Conservation (phyloP, 1,140 invertebrate species). For the Hylaeus anthracinus region DNA sequence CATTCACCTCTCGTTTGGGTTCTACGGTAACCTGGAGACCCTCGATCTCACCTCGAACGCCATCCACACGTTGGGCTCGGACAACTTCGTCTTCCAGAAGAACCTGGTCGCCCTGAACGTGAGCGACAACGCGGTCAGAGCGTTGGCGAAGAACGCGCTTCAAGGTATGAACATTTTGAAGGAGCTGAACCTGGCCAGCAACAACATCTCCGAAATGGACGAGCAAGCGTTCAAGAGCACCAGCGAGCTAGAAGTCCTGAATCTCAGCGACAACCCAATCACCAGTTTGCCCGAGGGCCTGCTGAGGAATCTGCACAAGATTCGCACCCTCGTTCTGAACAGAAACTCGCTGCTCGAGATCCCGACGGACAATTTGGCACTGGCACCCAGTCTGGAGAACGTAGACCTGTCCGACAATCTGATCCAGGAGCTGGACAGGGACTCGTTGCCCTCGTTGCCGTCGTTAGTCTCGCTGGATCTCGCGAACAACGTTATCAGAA, state of each 20-base stretch:
- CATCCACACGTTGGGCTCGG: conserved; percentile 88
- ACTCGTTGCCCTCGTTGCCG: conserved; percentile 85
- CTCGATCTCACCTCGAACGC: conserved; percentile 91
- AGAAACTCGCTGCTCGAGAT: conserved; percentile 90
- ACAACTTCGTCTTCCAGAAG: conserved; percentile 89
- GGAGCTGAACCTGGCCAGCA: conserved; percentile 88
- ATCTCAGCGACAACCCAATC: conserved; percentile 89
- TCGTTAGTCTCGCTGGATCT: conserved; percentile 85
- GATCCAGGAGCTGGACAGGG: conserved; percentile 85
- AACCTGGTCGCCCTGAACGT: conserved; percentile 87
- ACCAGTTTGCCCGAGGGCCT: conserved; percentile 86
- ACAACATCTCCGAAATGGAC: conserved; percentile 88
- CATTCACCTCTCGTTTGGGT: conserved; percentile 87
- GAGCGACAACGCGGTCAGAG: conserved; percentile 87
- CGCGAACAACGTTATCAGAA: conserved; percentile 87
- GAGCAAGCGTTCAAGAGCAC: conserved; percentile 87
- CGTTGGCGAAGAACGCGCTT: conserved; percentile 87
- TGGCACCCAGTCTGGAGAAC: conserved; percentile 84
- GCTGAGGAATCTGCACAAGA: conserved; percentile 86
- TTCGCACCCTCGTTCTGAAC: conserved; percentile 86
- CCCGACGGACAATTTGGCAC: conserved; percentile 85
- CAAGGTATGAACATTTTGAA: conserved; percentile 86
- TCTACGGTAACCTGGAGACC: conserved; percentile 89
- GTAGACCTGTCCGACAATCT: conserved; percentile 88
- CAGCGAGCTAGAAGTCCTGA: conserved; percentile 85